Conservation (phyloP, 2,888 invertebrate species). For the Cotesia congregata region DNA sequence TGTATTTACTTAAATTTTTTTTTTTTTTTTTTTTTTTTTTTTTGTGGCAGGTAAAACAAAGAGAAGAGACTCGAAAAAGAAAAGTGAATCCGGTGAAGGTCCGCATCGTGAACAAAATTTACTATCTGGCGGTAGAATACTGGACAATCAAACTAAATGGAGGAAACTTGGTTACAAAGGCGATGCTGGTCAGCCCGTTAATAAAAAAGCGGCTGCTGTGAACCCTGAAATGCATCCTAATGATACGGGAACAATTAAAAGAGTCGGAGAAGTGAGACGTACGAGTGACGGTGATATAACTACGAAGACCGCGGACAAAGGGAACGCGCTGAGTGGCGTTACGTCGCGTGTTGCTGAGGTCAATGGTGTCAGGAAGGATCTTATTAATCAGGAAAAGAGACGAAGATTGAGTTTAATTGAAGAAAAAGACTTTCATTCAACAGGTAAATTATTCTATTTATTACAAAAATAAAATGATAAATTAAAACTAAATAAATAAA, state of each 20-base stretch:
- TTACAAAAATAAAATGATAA: not conserved
- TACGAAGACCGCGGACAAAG: slow-evolving; percentile 53
- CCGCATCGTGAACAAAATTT: slow-evolving; percentile 71
- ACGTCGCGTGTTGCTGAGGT: slow-evolving; percentile 69
- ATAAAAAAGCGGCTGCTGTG: slow-evolving; percentile 57
- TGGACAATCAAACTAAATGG: slow-evolving; percentile 68
- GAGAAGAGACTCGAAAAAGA: slow-evolving; percentile 75
- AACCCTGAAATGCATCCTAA: slow-evolving; percentile 70
- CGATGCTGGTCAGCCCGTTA: slow-evolving; percentile 56
- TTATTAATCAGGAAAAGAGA: slow-evolving; percentile 76
- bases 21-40: slow-evolving; percentile 33
- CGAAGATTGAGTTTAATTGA: slow-evolving; percentile 72
- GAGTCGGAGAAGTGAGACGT: slow-evolving; percentile 68
- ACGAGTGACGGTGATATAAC: slow-evolving; percentile 72
- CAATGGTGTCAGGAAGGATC: slow-evolving; percentile 73
- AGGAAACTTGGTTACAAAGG: slow-evolving; percentile 65
- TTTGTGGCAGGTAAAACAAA: slow-evolving; percentile 66
- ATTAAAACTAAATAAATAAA: not conserved
- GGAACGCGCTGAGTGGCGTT: slow-evolving; percentile 54
- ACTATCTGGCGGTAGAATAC: slow-evolving; percentile 68
- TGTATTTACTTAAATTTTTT: not conserved
- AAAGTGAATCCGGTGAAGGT: slow-evolving; percentile 73
- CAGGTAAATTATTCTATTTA: slow-evolving; percentile 54
- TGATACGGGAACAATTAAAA: slow-evolving; percentile 68
- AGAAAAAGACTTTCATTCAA: slow-evolving; percentile 67